Conservation (phyloP, 1,140 invertebrate genomes). For the Zelostemma sp. region DNA sequence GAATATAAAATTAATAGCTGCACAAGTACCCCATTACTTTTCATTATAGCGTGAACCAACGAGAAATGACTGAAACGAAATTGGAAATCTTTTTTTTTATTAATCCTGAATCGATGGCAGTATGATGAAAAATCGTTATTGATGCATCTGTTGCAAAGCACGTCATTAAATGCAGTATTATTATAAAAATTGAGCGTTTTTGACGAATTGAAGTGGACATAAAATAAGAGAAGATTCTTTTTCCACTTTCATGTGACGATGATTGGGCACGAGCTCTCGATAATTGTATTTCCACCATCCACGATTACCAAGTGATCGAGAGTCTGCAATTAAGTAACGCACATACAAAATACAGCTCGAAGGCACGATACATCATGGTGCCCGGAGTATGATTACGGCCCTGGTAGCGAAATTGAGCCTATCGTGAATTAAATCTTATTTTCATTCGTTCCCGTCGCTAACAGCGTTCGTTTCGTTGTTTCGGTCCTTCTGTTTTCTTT, state of each 20-base stretch:
- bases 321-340: constrained; percentile 47
- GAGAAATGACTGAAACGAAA: too few relatives aligned
- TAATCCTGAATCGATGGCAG: too few relatives aligned
- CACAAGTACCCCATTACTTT: too few relatives aligned
- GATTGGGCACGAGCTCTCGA: constrained; percentile 12
- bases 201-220: not conserved
- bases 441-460: constrained; percentile 21
- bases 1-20: too few relatives aligned
- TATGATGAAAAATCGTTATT: not conserved
- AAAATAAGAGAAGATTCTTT: not conserved
- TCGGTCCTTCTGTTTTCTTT: constrained; percentile 10
- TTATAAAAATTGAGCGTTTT: constrained; percentile 9
- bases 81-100: too few relatives aligned
- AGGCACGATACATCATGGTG: constrained; percentile 48
- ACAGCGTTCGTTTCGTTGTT: constrained; percentile 8
- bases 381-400: constrained; percentile 49
- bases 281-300: constrained; percentile 11
- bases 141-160: not conserved
- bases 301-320: constrained; percentile 8
- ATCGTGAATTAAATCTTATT: constrained; percentile 56
- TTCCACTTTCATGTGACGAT: constrained; percentile 16
- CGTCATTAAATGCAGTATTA: not conserved
- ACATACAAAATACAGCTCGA: constrained; percentile 12
- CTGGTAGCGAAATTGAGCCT: constrained; percentile 46
- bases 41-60: too few relatives aligned